These are phyloP conservation scores for Drosophila kanapiae DNA, from an alignment of 1,140 invertebrate species.

Conservation along the genomic window DNA sequence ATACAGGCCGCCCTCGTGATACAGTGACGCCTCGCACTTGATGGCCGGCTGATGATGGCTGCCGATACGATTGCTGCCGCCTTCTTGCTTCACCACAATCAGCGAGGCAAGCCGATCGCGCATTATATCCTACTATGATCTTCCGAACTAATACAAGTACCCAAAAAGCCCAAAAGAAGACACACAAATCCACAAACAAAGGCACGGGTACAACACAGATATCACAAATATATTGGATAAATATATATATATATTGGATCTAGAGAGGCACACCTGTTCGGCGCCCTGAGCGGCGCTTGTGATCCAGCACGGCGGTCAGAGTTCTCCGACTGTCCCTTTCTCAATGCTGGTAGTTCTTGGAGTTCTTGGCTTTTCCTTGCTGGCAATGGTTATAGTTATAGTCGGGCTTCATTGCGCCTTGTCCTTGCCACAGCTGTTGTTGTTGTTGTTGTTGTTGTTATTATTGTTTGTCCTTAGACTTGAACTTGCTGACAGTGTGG, in stretches of 20 bases:
- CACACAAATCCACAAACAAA: conserved; percentile 29
- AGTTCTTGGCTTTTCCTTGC: conserved; percentile 6
- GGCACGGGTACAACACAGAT: conserved; percentile 25
- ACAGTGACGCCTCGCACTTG: conserved; percentile 65
- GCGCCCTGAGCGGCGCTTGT: conserved; percentile 55
- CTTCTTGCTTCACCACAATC: conserved; percentile 85
- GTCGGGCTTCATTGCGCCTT: conserved; percentile 51
- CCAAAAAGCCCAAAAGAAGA: conserved; percentile 27
- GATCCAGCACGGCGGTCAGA: conserved; percentile 68
- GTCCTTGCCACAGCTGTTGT: conserved; percentile 43
- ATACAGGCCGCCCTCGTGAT: conserved; percentile 49
- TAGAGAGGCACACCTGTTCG: conserved; percentile 70
- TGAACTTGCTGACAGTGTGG: conserved; percentile 62
- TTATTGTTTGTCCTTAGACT: conserved; percentile 70
- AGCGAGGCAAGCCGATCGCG: conserved; percentile 84
- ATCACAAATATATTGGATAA: conserved; percentile 26
- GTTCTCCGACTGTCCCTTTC: conserved; percentile 3
- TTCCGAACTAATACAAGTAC: conserved; percentile 2
- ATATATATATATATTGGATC: conserved; percentile 8
- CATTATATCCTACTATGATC: conserved; percentile 63
- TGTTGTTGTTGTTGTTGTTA: conserved; percentile 21
- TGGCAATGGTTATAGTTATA: conserved; percentile 53
- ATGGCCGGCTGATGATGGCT: conserved; percentile 49
- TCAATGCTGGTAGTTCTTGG: conserved; percentile 19
- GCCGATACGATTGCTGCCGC: conserved; percentile 42